phyloP scores from a whole-genome alignment of 2,888 invertebrate genomes.

The Heliconius ismenius region DNA sequence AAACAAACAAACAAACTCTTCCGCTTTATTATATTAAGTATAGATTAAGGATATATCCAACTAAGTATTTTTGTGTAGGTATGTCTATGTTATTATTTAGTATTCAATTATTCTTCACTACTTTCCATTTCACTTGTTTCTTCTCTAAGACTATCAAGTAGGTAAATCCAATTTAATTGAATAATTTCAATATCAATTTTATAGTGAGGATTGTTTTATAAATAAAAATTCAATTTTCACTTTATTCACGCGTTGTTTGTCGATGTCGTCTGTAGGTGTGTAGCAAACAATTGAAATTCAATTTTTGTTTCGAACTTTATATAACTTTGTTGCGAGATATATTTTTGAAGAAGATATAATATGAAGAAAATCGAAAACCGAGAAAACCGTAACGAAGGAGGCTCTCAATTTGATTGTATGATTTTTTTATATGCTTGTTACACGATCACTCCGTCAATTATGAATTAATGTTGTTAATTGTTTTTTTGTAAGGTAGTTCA shows the following conservation, averaged over 20 bases:
- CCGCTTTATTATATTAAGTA: too few species aligned
- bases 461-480: too few species aligned
- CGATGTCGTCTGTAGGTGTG: background rate
- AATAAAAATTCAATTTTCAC: slow-evolving; percentile 23
- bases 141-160: background rate
- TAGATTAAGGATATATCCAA: background rate
- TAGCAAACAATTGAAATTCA: background rate
- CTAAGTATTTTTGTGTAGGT: too few species aligned
- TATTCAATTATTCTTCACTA: background rate
- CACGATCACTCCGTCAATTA: too few species aligned
- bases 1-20: too few species aligned
- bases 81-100: background rate
- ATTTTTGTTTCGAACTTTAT: background rate
- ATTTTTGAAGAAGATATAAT: background rate
- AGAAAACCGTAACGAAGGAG: too few species aligned
- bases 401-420: too few species aligned
- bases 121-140: background rate
- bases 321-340: background rate
- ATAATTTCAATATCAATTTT: background rate
- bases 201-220: slow-evolving; percentile 9
- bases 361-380: too few species aligned
- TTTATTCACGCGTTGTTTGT: slow-evolving; percentile 6
- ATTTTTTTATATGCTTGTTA: too few species aligned
- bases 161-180: background rate
- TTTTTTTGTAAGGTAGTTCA: too few species aligned